These are phyloP conservation scores for Goniozus legneri DNA, from an alignment of 1,140 invertebrate genomes.

Conservation along the genomic window DNA sequence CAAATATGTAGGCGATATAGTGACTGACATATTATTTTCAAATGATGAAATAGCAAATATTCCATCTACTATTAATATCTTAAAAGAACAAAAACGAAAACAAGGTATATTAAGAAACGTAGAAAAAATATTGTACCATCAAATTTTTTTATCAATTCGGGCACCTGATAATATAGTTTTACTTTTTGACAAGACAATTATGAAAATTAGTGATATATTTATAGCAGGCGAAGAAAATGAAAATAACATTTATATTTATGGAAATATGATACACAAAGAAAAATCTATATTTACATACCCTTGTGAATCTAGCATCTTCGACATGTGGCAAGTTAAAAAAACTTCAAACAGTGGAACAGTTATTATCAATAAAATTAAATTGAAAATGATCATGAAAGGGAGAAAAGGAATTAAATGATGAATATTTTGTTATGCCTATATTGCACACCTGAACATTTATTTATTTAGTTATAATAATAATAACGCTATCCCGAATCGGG, in stretches of 20 bases:
- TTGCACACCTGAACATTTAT: not conserved
- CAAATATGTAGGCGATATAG: not conserved
- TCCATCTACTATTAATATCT: not conserved
- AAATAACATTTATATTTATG: slow-evolving; percentile 4
- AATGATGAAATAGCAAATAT: not conserved
- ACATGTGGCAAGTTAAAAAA: slow-evolving; percentile 4
- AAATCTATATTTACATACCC: slow-evolving; percentile 5
- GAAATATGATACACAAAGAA: not conserved
- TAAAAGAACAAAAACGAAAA: not conserved
- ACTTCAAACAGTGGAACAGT: not conserved
- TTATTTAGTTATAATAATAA: too few relatives aligned
- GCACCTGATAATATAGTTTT: not conserved
- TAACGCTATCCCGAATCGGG: too few relatives aligned
- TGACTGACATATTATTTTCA: not conserved
- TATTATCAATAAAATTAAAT: not conserved
- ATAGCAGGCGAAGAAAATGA: not conserved
- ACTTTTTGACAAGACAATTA: not conserved
- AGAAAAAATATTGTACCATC: not conserved
- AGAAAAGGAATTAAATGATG: not conserved
- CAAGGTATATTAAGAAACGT: not conserved
- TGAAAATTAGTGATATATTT: not conserved
- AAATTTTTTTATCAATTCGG: not conserved
- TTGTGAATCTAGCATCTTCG: slow-evolving; percentile 2
- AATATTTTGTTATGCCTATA: not conserved
- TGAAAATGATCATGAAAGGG: not conserved